Conservation (phyloP, 2,888 invertebrate genomes). For the Drosophila villosipedis region DNA sequence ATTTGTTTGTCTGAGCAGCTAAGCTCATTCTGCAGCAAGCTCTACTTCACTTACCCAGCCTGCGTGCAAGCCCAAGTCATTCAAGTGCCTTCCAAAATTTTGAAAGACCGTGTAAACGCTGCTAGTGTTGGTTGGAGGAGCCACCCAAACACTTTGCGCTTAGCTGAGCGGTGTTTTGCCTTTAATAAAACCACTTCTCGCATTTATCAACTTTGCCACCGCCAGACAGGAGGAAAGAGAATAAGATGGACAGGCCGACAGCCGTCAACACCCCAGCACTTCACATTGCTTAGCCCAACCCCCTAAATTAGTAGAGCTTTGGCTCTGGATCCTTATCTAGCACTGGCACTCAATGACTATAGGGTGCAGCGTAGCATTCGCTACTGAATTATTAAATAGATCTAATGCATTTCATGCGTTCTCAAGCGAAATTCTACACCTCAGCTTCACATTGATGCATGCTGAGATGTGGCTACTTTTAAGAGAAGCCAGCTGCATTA, state of each 20-base stretch:
- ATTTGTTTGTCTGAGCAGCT: constrained; percentile 36
- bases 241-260: constrained; percentile 14
- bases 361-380: constrained; percentile 45
- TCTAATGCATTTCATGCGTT: constrained; percentile 78
- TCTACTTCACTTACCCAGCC: constrained; percentile 7
- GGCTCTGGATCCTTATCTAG: background rate
- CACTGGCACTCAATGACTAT: constrained; percentile 11
- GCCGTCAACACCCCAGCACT: constrained; percentile 43
- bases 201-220: constrained; percentile 33
- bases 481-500: constrained; percentile 28
- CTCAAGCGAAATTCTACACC: constrained; percentile 43
- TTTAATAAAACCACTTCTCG: constrained; percentile 40
- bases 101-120: constrained; percentile 32
- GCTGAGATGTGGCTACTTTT: constrained; percentile 67
- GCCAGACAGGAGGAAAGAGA: constrained; percentile 8
- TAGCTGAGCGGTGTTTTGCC: constrained; percentile 48
- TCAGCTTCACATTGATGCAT: constrained; percentile 55
- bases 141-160: constrained; percentile 55
- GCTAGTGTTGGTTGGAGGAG: background rate
- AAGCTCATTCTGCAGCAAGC: constrained; percentile 24
- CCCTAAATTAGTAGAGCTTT: constrained; percentile 57
- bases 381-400: constrained; percentile 69
- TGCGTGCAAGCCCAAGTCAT: constrained; percentile 15
- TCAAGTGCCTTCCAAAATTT: constrained; percentile 27
- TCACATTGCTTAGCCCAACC: constrained; percentile 28